A percentile compares a stretch with the other conserved stretches of the same genome.
Evolutionary conservation across 2,888 invertebrate species (phyloP).

Genomic region (Amphipoea oculea): DNA sequence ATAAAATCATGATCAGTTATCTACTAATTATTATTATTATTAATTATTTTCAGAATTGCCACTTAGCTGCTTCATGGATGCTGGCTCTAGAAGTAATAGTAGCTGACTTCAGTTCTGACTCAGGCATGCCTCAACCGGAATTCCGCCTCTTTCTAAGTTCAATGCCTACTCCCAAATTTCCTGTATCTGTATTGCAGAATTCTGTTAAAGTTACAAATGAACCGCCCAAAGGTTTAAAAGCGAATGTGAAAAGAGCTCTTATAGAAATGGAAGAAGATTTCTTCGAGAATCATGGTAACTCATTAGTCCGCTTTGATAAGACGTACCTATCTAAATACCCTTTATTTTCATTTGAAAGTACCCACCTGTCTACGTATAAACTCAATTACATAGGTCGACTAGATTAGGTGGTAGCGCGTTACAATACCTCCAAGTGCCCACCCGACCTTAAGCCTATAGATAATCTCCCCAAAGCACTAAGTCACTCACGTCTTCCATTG

Average conservation of each 20-base stretch:
- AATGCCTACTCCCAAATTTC: constrained; percentile 96
- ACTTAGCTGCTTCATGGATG: constrained; percentile 98
- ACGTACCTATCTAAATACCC: neutral
- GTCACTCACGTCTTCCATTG: neutral
- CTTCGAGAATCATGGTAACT: constrained; percentile 93
- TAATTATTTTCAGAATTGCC: constrained; percentile 93
- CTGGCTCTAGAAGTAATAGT: constrained; percentile 94
- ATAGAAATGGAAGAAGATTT: constrained; percentile 94
- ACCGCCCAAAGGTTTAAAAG: constrained; percentile 97
- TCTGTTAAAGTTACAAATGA: constrained; percentile 98
- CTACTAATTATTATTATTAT: neutral
- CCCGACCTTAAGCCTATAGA: neutral
- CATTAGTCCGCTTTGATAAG: neutral
- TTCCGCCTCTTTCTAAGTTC: constrained; percentile 97
- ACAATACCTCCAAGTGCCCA: neutral
- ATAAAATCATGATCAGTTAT: neutral
- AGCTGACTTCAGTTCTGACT: constrained; percentile 92
- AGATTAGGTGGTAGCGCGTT: neutral
- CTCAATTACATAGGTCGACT: neutral
- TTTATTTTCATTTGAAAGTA: neutral
- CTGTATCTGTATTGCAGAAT: constrained; percentile 97
- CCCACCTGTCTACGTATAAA: neutral
- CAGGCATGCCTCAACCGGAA: constrained; percentile 91
- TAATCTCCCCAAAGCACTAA: neutral
- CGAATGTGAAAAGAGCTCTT: constrained; percentile 96